Conservation (phyloP, 2,797 vertebrate genomes). For the Lutjanus argentimaculatus region DNA sequence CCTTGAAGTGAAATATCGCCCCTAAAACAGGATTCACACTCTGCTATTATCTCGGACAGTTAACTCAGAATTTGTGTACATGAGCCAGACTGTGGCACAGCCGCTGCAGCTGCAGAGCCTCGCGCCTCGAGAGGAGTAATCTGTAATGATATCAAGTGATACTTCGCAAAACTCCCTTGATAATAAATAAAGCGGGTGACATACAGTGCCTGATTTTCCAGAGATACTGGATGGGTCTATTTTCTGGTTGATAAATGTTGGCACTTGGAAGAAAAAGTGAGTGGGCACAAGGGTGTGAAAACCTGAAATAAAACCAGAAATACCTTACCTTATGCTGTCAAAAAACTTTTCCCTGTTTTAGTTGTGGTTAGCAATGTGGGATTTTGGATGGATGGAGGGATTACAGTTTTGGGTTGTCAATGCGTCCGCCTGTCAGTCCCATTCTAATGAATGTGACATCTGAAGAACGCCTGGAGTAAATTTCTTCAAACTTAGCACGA, state of each 20-base stretch:
- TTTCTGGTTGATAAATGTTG: slow-evolving; percentile 54
- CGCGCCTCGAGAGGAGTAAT: slow-evolving; percentile 34
- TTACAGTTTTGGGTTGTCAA: no score
- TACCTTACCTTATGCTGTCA: background rate
- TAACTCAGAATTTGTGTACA: slow-evolving; percentile 47
- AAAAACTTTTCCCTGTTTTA: background rate
- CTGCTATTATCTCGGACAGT: slow-evolving; percentile 43
- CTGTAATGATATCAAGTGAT: slow-evolving; percentile 49
- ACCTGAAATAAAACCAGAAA: slow-evolving; percentile 22
- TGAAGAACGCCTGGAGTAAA: no score
- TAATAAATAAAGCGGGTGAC: slow-evolving; percentile 55
- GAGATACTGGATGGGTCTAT: slow-evolving; percentile 36
- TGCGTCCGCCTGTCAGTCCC: no score
- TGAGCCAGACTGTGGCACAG: slow-evolving; percentile 24
- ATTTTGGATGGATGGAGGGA: background rate
- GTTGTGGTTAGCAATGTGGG: background rate
- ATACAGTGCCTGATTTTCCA: slow-evolving; percentile 38
- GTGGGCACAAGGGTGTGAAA: slow-evolving; percentile 8
- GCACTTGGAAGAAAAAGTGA: slow-evolving; percentile 31
- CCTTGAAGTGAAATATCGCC: slow-evolving; percentile 59
- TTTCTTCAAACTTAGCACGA: no score
- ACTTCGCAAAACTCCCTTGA: slow-evolving; percentile 35
- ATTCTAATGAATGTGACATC: no score
- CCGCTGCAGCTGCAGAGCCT: slow-evolving; percentile 27
- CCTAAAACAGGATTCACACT: slow-evolving; percentile 48